Evolutionary conservation across 2,113 vertebrate genomes (phyloP).

Genomic region (Antechinus flavipes): DNA sequence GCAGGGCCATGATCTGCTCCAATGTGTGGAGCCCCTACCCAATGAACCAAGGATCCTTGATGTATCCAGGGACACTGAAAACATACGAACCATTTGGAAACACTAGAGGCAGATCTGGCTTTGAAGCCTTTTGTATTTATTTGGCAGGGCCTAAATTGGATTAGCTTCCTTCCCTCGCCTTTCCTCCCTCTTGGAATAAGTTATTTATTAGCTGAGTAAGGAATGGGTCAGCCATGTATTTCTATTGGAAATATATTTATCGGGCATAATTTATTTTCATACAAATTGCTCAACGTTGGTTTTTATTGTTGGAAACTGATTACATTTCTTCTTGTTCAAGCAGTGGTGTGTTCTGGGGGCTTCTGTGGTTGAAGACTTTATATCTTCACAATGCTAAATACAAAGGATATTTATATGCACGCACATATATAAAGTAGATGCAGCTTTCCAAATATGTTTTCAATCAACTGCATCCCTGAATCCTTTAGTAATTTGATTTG

Average conservation of each 20-base stretch:
- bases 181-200: slow-evolving; percentile 57
- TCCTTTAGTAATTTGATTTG: slow-evolving; percentile 67
- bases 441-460: slow-evolving; percentile 68
- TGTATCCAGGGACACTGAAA: slow-evolving; percentile 48
- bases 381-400: slow-evolving; percentile 69
- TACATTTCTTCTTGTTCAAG: slow-evolving; percentile 61
- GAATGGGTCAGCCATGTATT: slow-evolving; percentile 60
- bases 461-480: slow-evolving; percentile 60
- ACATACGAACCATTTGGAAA: slow-evolving; percentile 66
- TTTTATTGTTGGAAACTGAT: slow-evolving; percentile 71
- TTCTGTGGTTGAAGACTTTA: slow-evolving; percentile 58
- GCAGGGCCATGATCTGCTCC: neutral
- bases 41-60: neutral
- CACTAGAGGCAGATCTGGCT: slow-evolving; percentile 58
- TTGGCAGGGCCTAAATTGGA: slow-evolving; percentile 68
- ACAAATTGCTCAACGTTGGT: slow-evolving; percentile 65
- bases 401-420: slow-evolving; percentile 73
- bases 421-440: slow-evolving; percentile 64
- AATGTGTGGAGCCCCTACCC: neutral
- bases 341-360: slow-evolving; percentile 14
- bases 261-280: slow-evolving; percentile 67
- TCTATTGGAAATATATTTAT: slow-evolving; percentile 49
- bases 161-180: slow-evolving; percentile 65
- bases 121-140: slow-evolving; percentile 60
- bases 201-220: slow-evolving; percentile 69